Percentiles rank a stretch among this genome's conserved stretches.
Evolutionary conservation across 1,140 invertebrate species (phyloP).

Genomic region (Drosophila equinoxialis): DNA sequence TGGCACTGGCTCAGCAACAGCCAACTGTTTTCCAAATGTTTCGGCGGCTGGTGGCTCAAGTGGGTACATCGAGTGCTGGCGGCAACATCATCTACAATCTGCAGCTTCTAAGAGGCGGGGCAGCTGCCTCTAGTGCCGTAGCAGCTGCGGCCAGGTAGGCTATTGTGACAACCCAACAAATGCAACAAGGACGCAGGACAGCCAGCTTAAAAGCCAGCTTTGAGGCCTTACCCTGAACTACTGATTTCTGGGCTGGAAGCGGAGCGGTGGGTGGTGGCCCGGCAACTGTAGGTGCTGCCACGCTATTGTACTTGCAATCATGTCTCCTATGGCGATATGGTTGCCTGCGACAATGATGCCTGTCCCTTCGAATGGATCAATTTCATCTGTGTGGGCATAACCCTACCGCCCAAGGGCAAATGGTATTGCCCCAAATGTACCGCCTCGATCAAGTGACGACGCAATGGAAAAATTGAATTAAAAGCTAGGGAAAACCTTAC

Average conservation of each 20-base stretch:
- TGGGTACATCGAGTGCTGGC: slow-evolving; percentile 16
- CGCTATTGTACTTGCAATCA: slow-evolving; percentile 99
- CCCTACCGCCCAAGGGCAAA: slow-evolving; percentile 97
- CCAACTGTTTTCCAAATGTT: slow-evolving; percentile 22
- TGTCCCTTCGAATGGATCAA: slow-evolving; percentile 99
- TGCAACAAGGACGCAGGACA: slow-evolving; percentile 96
- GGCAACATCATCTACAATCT: slow-evolving; percentile 82
- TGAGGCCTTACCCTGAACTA: slow-evolving; percentile 89
- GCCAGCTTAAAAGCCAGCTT: slow-evolving; percentile 97
- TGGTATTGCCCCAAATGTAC: slow-evolving; percentile 99
- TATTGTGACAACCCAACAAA: slow-evolving; percentile 98
- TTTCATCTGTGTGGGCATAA: slow-evolving; percentile 98
- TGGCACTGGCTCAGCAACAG: slow-evolving; percentile 10
- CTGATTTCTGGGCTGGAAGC: slow-evolving; percentile 84
- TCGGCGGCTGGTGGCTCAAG: slow-evolving; percentile 30
- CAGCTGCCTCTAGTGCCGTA: slow-evolving; percentile 90
- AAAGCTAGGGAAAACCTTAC: not conserved
- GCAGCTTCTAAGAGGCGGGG: slow-evolving; percentile 85
- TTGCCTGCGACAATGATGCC: slow-evolving; percentile 98
- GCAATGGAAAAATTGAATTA: slow-evolving; percentile 88
- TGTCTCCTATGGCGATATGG: slow-evolving; percentile 99
- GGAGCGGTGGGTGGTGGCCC: slow-evolving; percentile 27
- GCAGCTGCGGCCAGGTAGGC: slow-evolving; percentile 97
- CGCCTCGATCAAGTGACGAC: slow-evolving; percentile 93
- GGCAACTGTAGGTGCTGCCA: slow-evolving; percentile 83